Evolutionary conservation across 2,113 vertebrate species (phyloP).

Genomic region (Gadus chalcogrammus): DNA sequence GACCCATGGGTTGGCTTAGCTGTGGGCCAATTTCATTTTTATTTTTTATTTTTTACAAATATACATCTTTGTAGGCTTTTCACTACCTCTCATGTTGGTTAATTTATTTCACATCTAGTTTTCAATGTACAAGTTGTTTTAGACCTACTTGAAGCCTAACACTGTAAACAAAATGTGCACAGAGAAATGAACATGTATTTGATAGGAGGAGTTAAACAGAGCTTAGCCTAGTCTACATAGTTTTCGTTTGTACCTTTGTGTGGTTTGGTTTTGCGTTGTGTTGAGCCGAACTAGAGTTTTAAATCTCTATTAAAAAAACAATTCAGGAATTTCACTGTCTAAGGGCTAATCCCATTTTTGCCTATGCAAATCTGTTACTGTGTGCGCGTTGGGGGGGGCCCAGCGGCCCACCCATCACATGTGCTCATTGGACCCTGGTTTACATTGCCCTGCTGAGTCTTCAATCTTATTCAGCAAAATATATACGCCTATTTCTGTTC

Average conservation of each 20-base stretch:
- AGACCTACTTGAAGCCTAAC: slow-evolving; percentile 83
- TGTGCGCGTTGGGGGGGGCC: slow-evolving; percentile 61
- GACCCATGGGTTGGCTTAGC: slow-evolving; percentile 51
- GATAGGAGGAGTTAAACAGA: slow-evolving; percentile 60
- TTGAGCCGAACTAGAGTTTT: slow-evolving; percentile 74
- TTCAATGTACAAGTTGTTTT: slow-evolving; percentile 72
- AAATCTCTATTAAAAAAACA: slow-evolving; percentile 68
- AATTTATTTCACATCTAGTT: slow-evolving; percentile 76
- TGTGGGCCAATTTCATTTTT: slow-evolving; percentile 66
- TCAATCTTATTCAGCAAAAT: slow-evolving; percentile 73
- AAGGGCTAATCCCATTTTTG: slow-evolving; percentile 83
- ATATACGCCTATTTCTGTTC: slow-evolving; percentile 71
- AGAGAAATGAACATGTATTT: slow-evolving; percentile 66
- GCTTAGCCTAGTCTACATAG: slow-evolving; percentile 64
- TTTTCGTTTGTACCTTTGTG: slow-evolving; percentile 56
- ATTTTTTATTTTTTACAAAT: slow-evolving; percentile 39
- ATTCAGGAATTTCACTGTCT: slow-evolving; percentile 81
- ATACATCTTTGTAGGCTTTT: slow-evolving; percentile 66
- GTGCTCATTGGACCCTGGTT: slow-evolving; percentile 74
- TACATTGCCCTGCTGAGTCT: slow-evolving; percentile 78
- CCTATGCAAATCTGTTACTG: slow-evolving; percentile 82
- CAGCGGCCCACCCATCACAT: slow-evolving; percentile 57
- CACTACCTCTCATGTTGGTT: slow-evolving; percentile 81
- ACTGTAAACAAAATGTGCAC: slow-evolving; percentile 79
- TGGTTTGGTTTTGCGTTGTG: slow-evolving; percentile 65